Evolutionary conservation across 2,888 invertebrate species (phyloP).

Genomic region (Habrosyne pyritoides): DNA sequence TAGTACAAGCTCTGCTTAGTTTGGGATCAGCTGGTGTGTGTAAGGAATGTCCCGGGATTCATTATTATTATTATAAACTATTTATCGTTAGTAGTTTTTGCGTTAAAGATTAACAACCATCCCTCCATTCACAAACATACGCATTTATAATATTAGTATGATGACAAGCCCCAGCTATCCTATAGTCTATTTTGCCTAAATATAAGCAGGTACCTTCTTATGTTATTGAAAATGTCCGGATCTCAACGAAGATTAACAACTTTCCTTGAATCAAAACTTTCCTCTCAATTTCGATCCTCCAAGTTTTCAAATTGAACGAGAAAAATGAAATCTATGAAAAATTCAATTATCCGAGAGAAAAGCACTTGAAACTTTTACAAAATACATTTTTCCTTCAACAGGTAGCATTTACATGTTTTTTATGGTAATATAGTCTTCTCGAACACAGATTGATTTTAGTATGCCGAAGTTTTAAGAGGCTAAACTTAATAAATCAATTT

Average conservation of each 20-base stretch:
- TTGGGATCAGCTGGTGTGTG: no score
- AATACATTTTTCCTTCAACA: constrained; percentile 14
- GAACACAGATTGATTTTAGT: no score
- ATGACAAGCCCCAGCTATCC: neutral
- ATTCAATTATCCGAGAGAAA: constrained; percentile 26
- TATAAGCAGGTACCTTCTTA: neutral
- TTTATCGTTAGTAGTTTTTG: no score
- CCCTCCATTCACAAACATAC: no score
- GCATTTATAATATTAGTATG: no score
- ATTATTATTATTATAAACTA: no score
- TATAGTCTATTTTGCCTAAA: no score
- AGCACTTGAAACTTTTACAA: constrained; percentile 20
- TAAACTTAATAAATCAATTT: no score
- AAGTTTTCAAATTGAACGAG: constrained; percentile 30
- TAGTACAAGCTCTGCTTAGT: no score
- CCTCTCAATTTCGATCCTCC: constrained; percentile 22
- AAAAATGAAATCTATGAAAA: constrained; percentile 19
- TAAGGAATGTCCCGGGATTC: no score
- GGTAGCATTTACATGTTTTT: neutral
- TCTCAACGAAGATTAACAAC: constrained; percentile 19
- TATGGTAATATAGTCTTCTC: neutral
- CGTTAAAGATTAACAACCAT: no score
- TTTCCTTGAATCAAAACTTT: constrained; percentile 13
- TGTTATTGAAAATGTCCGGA: neutral
- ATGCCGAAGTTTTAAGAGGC: no score